Evolutionary conservation across 30 jellyfish, hydroid and myxozoan genomes (phyloP).

Genomic region (Aurelia aurita): DNA sequence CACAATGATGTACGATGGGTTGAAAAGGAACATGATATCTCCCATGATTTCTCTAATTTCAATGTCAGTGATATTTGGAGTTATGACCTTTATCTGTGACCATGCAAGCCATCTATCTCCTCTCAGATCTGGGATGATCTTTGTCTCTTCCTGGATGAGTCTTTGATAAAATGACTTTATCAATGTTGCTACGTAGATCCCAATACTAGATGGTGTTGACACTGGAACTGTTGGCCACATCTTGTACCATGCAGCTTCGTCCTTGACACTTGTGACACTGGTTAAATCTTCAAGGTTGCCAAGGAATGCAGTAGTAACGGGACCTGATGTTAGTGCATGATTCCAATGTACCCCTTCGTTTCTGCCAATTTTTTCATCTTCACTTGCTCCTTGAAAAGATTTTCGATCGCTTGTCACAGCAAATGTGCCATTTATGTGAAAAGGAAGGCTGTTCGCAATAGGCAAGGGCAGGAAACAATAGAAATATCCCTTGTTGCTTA

Average conservation of each 20-base stretch:
- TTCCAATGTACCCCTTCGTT: conserved; percentile 37
- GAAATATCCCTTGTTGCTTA: conserved; percentile 28
- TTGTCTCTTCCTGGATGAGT: neutral
- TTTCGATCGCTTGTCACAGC: conserved; percentile 74
- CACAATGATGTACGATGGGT: neutral
- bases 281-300: conserved; percentile 21
- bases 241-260: conserved; percentile 32
- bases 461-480: conserved; percentile 87
- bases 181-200: neutral
- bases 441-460: conserved; percentile 45
- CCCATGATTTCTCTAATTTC: conserved; percentile 4
- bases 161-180: conserved; percentile 2
- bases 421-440: conserved; percentile 84
- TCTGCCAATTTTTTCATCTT: conserved; percentile 36
- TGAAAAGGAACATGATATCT: neutral
- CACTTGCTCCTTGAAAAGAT: conserved; percentile 4
- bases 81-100: conserved; percentile 22
- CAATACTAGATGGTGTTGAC: neutral
- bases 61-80: neutral
- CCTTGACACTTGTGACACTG: neutral
- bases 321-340: conserved; percentile 26
- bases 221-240: conserved; percentile 21
- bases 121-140: conserved; percentile 1
- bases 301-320: conserved; percentile 24
- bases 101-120: conserved; percentile 24